Conservation (phyloP, 1,140 invertebrate genomes). For the Conus betulinus region DNA sequence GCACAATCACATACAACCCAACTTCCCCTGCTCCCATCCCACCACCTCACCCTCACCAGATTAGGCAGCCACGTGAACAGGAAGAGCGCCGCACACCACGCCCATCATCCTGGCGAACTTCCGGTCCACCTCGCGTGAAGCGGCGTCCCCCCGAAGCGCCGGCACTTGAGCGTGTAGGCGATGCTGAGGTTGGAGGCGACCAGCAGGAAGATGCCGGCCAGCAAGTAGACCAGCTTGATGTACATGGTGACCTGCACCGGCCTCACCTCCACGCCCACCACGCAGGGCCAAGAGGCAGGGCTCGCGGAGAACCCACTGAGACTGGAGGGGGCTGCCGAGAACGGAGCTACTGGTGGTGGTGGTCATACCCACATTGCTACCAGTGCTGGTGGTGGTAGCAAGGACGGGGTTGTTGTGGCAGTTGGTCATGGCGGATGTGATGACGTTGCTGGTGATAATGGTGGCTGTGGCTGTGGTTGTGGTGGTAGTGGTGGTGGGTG, state of each 20-base stretch:
- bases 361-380: not conserved
- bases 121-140: constrained; percentile 26
- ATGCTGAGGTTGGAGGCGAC: constrained; percentile 35
- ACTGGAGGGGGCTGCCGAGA: not conserved
- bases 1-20: not conserved
- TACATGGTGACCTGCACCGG: constrained; percentile 7
- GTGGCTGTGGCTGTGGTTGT: constrained; percentile 6
- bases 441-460: not conserved
- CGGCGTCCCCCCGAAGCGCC: constrained; percentile 22
- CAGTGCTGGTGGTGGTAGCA: not conserved
- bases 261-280: not conserved
- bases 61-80: constrained; percentile 43
- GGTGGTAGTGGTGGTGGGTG: not conserved
- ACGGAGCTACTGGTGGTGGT: not conserved
- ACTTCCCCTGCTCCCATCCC: not conserved
- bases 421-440: not conserved
- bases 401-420: not conserved
- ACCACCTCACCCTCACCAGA: constrained; percentile 26
- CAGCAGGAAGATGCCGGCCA: constrained; percentile 18
- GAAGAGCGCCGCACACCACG: constrained; percentile 32
- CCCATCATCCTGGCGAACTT: constrained; percentile 41
- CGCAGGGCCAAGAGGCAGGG: accelerated
- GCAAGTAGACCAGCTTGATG: constrained; percentile 25
- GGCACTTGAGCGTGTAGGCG: constrained; percentile 26
- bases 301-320: not conserved